Evolutionary conservation across 2,797 vertebrate species (phyloP).

Genomic region (Numenius phaeopus): DNA sequence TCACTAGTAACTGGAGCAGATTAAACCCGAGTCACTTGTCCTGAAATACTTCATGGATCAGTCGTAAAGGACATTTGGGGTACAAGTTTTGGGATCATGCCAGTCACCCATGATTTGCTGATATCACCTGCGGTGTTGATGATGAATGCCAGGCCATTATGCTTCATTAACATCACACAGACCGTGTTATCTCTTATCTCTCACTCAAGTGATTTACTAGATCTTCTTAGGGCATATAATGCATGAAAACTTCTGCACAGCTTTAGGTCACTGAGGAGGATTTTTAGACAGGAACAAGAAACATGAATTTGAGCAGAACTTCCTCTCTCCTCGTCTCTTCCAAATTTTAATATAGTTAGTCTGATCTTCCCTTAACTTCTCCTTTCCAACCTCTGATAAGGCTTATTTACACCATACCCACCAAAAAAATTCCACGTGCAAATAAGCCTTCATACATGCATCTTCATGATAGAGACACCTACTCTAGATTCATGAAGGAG

Average conservation of each 20-base stretch:
- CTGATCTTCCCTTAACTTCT: neutral
- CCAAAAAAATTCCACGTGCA: rapidly evolving
- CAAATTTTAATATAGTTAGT: neutral
- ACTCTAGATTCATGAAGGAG: neutral
- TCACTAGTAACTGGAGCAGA: neutral
- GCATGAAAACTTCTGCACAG: neutral
- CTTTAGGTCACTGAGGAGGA: neutral
- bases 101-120: slow-evolving; percentile 37
- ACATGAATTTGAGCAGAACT: neutral
- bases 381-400: neutral
- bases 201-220: slow-evolving; percentile 3
- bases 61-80: slow-evolving; percentile 9
- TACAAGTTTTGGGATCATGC: neutral
- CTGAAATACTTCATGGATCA: slow-evolving; percentile 23
- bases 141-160: slow-evolving; percentile 42
- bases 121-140: neutral
- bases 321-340: neutral
- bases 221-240: neutral
- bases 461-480: neutral
- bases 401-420: neutral
- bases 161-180: slow-evolving; percentile 31
- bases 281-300: neutral
- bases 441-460: neutral
- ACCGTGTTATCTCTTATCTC: neutral
- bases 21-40: neutral